A percentile compares a stretch with the other conserved stretches of the same genome.
phyloP scores from a whole-genome alignment of 2,888 invertebrate genomes.

The Ptychoptera contaminata region DNA sequence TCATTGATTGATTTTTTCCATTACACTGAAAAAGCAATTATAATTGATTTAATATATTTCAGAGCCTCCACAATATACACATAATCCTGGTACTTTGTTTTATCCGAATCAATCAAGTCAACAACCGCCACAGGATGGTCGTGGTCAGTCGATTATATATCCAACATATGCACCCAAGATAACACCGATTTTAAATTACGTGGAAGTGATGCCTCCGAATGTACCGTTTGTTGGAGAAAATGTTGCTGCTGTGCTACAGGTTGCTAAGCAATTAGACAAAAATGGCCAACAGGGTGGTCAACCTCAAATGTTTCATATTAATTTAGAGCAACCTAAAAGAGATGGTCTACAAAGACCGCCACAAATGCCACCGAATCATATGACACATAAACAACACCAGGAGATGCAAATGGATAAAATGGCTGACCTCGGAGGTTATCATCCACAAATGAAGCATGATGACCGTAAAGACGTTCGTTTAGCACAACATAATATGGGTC shows the following conservation, averaged over 20 bases:
- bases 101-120: slow-evolving; percentile 34
- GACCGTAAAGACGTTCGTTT: slow-evolving; percentile 9
- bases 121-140: slow-evolving; percentile 28
- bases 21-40: too few relatives aligned
- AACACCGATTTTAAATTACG: slow-evolving; percentile 25
- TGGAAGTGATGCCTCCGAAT: slow-evolving; percentile 22
- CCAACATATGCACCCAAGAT: slow-evolving; percentile 19
- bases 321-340: slow-evolving; percentile 24
- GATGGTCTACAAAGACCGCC: slow-evolving; percentile 11
- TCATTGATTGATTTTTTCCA: neutral
- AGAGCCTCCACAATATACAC: slow-evolving; percentile 37
- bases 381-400: slow-evolving; percentile 13
- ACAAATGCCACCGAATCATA: slow-evolving; percentile 17
- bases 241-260: slow-evolving; percentile 17
- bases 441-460: slow-evolving; percentile 27
- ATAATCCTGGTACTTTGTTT: slow-evolving; percentile 32
- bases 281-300: slow-evolving; percentile 17
- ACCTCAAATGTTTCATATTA: slow-evolving; percentile 27
- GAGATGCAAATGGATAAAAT: slow-evolving; percentile 23
- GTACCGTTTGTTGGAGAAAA: slow-evolving; percentile 14
- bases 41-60: slow-evolving; percentile 10
- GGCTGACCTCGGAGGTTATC: slow-evolving; percentile 20
- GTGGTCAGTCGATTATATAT: slow-evolving; percentile 23
- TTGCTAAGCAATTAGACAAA: slow-evolving; percentile 10
- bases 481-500: slow-evolving; percentile 8